Base-by-base conservation (phyloP, 2,113 vertebrate genomes). In the Gadus chalcogrammus region DNA sequence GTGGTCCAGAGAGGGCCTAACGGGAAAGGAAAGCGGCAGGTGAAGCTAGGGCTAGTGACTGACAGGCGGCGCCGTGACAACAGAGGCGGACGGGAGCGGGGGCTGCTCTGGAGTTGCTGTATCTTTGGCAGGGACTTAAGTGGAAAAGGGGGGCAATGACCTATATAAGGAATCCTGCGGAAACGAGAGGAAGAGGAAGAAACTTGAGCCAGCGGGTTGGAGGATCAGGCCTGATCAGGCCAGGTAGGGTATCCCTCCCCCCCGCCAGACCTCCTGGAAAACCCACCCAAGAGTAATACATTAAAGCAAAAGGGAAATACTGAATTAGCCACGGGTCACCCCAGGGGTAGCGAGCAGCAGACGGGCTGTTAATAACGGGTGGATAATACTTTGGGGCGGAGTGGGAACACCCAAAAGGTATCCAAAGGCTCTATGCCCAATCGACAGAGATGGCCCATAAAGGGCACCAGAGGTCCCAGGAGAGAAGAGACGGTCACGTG, bases 321-420 rank as follows among this genome's bases (percentile, higher is more conserved):
- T 31, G 4, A 31, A 31, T 31, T 31, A 24, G 22, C 3, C 4
- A 4, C 5, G 31, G 31, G 31, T 31, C 31, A 31, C 5, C 31
- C 31, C 31, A 31, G 31, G 31, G 31, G 31, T 31, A 31, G 5
- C 4, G 3, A 31, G 31, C 31, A 31, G 31, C 31, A 86, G 84
- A 76, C 84, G 81, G 60, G 53, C 78, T 9, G 55, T 75, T 83
- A 81, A 84, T 86, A 84, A 48, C 12, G 42, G 42, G 1, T 2
- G 42, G 42, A 48, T 48, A 13, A 48, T 48, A 48, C 9, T 4
- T 13, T 48, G 42, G 42, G 31, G 42, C 12, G 42, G 42, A 83
- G 72, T 78, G 66, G 79, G 8, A 77, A 79, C 64, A 87, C 86
- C 74, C 64, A 2, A 48, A 48, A 48, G 7, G 42, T 9, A 65